Evolutionary conservation across 1,140 invertebrate species (phyloP), one percentile per base, ranked within the genome.

Genomic region (Macrotrachela quadricornifera): DNA sequence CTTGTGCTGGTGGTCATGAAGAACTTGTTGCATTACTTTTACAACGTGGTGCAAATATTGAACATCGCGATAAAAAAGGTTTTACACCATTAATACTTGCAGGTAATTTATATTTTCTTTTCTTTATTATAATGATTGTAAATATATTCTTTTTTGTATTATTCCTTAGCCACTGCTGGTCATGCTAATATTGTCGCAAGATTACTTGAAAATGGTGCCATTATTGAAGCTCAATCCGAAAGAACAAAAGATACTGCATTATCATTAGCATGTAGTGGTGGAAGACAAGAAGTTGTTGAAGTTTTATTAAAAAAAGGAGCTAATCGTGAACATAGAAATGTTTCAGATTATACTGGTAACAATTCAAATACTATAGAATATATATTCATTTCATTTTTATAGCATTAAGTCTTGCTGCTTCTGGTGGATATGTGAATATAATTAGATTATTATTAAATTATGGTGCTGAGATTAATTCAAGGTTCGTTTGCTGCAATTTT

Each of bases 311-410:
- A 96, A 1, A 79, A 62, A 73, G 12, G 12, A 42, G 86, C 90
- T 16, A 95, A 96, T 71, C 96, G 95, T 68, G 94, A 99, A 70
- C 94, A 99, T 72, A 77, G 94, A 43, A 99, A 99, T 72, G 88
- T 96, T 4, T 94, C 87, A 14, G 94, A 99, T 71, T 99, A 99
- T 65, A 99, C 94, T 0, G 12, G 15, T 42, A 42, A 42, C 2
- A 4, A 42, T 42, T 42, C 15, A 3, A 2, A 11, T 4, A 6
- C 40, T 13, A 14, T 42, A 42, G 10, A 14, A 42, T 4, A 14
- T 6, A 42, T 42, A 40, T 42, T 1, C 2, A 15, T 42, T 13
- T 14, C 2, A 42, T 42, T 42, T 11, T 42, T 4, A 14, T 42
- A 42, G 94, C 94, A 2, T 74, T 99, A 4, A 92, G 86, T 64